Conservation (phyloP, 2,888 invertebrate genomes). For the Trissoscelio sp. region DNA sequence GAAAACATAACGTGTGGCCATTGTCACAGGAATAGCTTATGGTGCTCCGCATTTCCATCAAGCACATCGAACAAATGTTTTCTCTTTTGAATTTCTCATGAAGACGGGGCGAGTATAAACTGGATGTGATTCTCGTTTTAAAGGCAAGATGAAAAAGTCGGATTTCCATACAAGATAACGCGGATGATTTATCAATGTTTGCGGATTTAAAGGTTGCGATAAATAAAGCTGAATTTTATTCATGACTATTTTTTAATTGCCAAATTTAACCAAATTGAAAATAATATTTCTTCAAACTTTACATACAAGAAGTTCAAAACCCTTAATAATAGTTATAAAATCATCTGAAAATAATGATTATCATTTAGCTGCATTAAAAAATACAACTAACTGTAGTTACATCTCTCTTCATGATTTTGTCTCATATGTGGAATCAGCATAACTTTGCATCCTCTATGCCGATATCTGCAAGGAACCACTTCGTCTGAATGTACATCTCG, state of each 20-base stretch:
- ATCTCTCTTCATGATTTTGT: conserved; percentile 10
- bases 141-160: conserved; percentile 19
- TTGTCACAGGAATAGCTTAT: conserved; percentile 74
- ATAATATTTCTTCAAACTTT: too few species aligned
- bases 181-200: conserved; percentile 1
- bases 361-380: conserved; percentile 3
- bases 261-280: too few species aligned
- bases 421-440: background rate
- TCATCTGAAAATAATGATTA: background rate
- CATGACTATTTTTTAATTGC: too few species aligned
- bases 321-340: too few species aligned
- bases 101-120: conserved; percentile 75
- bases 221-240: too few species aligned
- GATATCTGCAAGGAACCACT: conserved; percentile 12
- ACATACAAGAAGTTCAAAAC: too few species aligned
- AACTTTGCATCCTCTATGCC: conserved; percentile 23
- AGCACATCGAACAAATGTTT: conserved; percentile 78
- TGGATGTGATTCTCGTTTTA: conserved; percentile 70
- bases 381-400: background rate
- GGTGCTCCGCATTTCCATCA: conserved; percentile 75
- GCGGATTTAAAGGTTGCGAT: background rate
- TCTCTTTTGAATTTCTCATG: conserved; percentile 76
- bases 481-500: conserved; percentile 31
- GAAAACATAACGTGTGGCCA: conserved; percentile 74
- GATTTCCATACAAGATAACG: conserved; percentile 6